Evolutionary conservation across 2,888 invertebrate genomes (phyloP), one percentile per base, ranked within the genome.

Genomic region (Ephialtes manifestator): DNA sequence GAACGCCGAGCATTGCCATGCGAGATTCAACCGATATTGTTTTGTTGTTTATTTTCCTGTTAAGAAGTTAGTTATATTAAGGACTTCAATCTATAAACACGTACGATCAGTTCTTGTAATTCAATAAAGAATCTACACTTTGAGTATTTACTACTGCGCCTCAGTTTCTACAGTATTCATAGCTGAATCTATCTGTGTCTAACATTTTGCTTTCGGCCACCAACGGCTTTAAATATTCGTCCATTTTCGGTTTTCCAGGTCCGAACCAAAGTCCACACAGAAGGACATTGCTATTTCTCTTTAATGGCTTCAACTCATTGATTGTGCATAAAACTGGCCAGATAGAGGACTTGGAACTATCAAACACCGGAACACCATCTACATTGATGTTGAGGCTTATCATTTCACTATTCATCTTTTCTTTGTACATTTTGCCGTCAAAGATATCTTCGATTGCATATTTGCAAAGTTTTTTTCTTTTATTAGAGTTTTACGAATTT

Each of bases 261-360:
- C 84, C 85, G 31, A 83, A 81, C 81, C 79, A 85, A 4, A 85
- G 31, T n/a, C 76, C 43, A 11, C 53, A 67, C 2, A 84, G 39
- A 43, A 86, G 72, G 8, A 68, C 43, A 46, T 81, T 53, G 11
- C 67, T 67, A 10, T 11, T 15, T n/a, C n/a, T n/a, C n/a, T n/a
- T n/a, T n/a, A n/a, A n/a, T 11, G 67, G 77, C 15, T 60, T 51
- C 5, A 86, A 43, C 55, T 86, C 83, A 75, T 86, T 86, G 13
- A 86, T 48, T 4, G 55, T 63, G 11, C 71, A 70, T 24, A 76
- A 20, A 31, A 86, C 74, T 3, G 84, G 84, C 74, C 74, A 82
- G 11, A 84, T 76, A 2, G 84, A 84, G 24, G 18, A 82, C 39
- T 67, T 68, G 4, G 83, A 86, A 20, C 80, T 72, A 20, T 84